These are phyloP conservation scores for Tenebrosternarchus preto DNA, from an alignment of 2,113 vertebrate genomes.

Conservation along the genomic window DNA sequence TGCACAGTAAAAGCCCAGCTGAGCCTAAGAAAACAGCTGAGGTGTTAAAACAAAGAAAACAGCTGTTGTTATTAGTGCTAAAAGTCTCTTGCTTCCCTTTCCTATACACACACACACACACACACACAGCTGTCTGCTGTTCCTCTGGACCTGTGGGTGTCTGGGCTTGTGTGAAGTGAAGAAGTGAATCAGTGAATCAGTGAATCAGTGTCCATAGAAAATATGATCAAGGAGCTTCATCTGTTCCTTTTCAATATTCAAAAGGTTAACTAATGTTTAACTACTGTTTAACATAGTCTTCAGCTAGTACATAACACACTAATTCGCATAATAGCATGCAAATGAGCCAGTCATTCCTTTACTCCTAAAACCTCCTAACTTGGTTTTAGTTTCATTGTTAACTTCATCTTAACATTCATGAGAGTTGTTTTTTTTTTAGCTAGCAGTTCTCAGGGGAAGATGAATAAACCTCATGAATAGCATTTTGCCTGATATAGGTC, in stretches of 20 bases:
- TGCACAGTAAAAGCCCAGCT: no score
- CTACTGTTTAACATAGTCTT: neutral
- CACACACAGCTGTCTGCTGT: conserved; percentile 10
- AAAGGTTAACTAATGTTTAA: neutral
- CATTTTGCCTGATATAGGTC: conserved; percentile 22
- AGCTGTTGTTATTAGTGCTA: conserved; percentile 40
- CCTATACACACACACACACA: conserved; percentile 9
- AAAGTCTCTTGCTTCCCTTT: conserved; percentile 51
- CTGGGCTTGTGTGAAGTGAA: conserved; percentile 10
- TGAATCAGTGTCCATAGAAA: neutral
- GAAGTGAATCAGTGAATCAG: conserved; percentile 15
- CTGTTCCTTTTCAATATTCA: neutral
- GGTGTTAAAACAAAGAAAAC: conserved; percentile 45
- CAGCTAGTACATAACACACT: conserved; percentile 2
- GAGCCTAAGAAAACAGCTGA: conserved; percentile 31
- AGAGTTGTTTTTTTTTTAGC: conserved; percentile 27
- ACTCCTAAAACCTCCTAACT: conserved; percentile 1
- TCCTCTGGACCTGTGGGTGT: neutral
- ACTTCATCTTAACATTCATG: conserved; percentile 52
- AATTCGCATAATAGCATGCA: neutral
- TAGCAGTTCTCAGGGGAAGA: conserved; percentile 32
- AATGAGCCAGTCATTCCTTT: conserved; percentile 34
- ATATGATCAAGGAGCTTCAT: neutral
- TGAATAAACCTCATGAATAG: conserved; percentile 53
- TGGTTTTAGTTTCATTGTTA: conserved; percentile 40